Conservation (phyloP, 2,113 vertebrate species). For the Muntiacus reevesi region DNA sequence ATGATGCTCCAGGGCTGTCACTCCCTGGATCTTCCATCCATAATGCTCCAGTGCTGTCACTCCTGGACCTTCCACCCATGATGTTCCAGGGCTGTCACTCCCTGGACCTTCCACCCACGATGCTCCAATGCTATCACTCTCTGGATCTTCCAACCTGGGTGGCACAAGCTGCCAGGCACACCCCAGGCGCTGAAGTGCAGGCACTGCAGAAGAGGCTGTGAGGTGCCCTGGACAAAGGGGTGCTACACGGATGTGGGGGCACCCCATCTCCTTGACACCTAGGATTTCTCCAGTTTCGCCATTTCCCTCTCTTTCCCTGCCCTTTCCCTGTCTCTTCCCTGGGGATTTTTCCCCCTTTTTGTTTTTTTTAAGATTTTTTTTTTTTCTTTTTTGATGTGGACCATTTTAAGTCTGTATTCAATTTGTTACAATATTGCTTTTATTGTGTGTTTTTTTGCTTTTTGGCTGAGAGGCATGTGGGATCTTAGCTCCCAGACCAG, state of each 20-base stretch:
- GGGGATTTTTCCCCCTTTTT: accelerated
- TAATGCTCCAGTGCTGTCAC: background rate
- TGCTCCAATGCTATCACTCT: no score
- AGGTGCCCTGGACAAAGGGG: background rate
- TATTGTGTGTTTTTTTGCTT: background rate
- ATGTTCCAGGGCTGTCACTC: no score
- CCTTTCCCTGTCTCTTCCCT: background rate
- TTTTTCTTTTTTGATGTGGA: background rate
- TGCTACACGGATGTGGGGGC: no score
- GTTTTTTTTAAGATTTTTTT: background rate
- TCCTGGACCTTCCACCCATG: background rate
- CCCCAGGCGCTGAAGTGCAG: background rate
- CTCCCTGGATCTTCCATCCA: background rate
- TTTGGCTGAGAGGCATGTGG: background rate
- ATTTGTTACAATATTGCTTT: background rate
- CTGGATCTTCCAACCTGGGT: background rate
- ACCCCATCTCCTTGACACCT: background rate
- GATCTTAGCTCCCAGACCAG: background rate
- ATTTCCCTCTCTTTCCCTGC: background rate
- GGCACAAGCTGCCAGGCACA: background rate
- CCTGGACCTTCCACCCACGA: background rate
- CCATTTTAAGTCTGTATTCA: background rate
- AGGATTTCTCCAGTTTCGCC: background rate
- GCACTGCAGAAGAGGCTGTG: background rate
- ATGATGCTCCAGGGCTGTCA: background rate